A percentile compares a stretch with the other conserved stretches of the same genome.
phyloP scores from a whole-genome alignment of 2,888 invertebrate species.

The Sturmia bella region DNA sequence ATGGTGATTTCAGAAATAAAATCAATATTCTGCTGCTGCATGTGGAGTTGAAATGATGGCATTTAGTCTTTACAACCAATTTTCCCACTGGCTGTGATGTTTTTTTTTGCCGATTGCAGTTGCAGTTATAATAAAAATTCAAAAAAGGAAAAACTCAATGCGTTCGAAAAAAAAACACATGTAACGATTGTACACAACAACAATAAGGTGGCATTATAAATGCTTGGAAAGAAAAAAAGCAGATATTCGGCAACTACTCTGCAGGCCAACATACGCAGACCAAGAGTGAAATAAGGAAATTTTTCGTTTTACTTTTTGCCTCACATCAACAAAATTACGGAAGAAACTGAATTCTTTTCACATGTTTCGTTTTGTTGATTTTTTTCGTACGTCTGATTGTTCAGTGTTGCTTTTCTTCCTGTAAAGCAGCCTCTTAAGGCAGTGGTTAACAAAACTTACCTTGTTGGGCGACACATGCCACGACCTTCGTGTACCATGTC shows the following conservation, averaged over 20 bases:
- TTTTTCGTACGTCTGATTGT: background rate
- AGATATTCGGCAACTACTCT: conserved; percentile 47
- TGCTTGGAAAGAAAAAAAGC: conserved; percentile 44
- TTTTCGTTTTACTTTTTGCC: conserved; percentile 47
- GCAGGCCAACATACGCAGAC: conserved; percentile 60
- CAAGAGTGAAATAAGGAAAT: conserved; percentile 78
- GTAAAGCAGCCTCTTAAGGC: background rate
- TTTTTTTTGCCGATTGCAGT: conserved; percentile 1
- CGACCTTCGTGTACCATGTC: conserved; percentile 85
- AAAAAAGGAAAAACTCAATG: conserved; percentile 45
- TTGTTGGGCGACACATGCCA: conserved; percentile 88
- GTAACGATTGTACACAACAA: conserved; percentile 47
- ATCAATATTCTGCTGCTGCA: conserved; percentile 39
- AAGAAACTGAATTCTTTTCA: conserved; percentile 13
- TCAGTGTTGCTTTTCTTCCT: conserved; percentile 31
- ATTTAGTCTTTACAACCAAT: conserved; percentile 47
- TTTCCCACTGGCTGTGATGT: conserved; percentile 65
- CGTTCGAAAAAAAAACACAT: conserved; percentile 52
- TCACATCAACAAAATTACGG: background rate
- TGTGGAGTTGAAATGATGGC: conserved; percentile 44
- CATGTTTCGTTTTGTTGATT: background rate
- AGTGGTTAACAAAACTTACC: conserved; percentile 81
- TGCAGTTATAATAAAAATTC: conserved; percentile 1
- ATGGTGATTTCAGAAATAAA: conserved; percentile 51
- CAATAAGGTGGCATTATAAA: conserved; percentile 43